These are phyloP conservation scores for Ophion costatus DNA, from an alignment of 2,888 invertebrate genomes.

Conservation along the genomic window DNA sequence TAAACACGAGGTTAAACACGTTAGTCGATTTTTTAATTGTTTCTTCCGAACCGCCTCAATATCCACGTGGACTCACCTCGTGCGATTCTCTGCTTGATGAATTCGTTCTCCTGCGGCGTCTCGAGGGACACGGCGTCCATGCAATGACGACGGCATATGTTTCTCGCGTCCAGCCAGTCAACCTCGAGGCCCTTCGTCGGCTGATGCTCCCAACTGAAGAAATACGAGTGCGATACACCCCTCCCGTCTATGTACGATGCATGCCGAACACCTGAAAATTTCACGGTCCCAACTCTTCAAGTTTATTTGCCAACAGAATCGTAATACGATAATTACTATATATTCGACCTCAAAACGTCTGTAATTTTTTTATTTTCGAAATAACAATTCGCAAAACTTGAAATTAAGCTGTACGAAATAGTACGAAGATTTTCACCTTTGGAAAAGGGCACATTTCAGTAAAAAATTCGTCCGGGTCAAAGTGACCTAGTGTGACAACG, in stretches of 20 bases:
- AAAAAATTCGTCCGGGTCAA: too few species aligned
- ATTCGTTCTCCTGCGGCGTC: slow-evolving; percentile 96
- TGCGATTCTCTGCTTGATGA: slow-evolving; percentile 93
- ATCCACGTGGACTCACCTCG: slow-evolving; percentile 86
- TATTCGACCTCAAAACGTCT: too few species aligned
- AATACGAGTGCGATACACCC: slow-evolving; percentile 95
- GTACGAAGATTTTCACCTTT: too few species aligned
- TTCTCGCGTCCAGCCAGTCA: slow-evolving; percentile 95
- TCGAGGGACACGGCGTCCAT: slow-evolving; percentile 97
- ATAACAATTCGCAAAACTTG: too few species aligned
- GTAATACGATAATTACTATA: not conserved
- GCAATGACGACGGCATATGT: slow-evolving; percentile 95
- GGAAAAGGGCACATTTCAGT: too few species aligned
- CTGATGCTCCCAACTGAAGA: slow-evolving; percentile 96
- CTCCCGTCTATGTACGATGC: slow-evolving; percentile 94
- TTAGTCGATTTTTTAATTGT: too few species aligned
- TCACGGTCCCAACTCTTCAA: not conserved
- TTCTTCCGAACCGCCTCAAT: too few species aligned
- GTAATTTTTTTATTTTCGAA: too few species aligned
- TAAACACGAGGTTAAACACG: too few species aligned
- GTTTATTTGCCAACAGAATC: not conserved
- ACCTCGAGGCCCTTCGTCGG: slow-evolving; percentile 93
- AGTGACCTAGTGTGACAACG: too few species aligned
- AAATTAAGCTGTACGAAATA: too few species aligned
- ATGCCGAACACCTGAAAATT: slow-evolving; percentile 90